phyloP scores from a whole-genome alignment of 1,140 invertebrate genomes.

The Potamilus streckersoni region DNA sequence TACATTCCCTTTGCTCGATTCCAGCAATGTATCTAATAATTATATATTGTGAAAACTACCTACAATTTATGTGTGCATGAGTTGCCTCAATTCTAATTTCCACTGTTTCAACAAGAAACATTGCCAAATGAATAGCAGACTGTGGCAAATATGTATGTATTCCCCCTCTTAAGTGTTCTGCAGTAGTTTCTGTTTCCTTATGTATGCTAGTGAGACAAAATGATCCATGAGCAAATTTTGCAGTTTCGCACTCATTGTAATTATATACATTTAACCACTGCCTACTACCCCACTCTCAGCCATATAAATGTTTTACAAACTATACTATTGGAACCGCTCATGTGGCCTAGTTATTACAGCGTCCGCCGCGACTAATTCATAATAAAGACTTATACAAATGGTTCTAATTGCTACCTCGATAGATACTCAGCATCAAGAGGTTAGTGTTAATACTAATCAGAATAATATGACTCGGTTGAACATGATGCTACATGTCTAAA shows the following conservation, averaged over 20 bases:
- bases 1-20: background rate
- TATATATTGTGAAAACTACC: background rate
- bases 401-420: too few relatives aligned
- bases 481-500: too few relatives aligned
- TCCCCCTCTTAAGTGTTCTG: background rate
- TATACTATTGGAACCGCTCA: background rate
- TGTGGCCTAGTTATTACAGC: too few relatives aligned
- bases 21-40: background rate
- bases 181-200: conserved; percentile 3
- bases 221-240: background rate
- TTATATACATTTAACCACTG: conserved; percentile 3
- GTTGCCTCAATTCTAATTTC: conserved; percentile 1
- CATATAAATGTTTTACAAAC: conserved; percentile 1
- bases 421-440: too few relatives aligned
- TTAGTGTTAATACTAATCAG: too few relatives aligned
- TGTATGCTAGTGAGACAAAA: conserved; percentile 5
- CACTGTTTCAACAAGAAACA: background rate
- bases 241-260: conserved; percentile 1
- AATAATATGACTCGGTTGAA: too few relatives aligned
- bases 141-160: conserved; percentile 2
- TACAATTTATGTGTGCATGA: conserved; percentile 1
- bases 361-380: too few relatives aligned
- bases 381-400: too few relatives aligned
- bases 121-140: background rate
- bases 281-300: conserved; percentile 1